Percentiles rank a stretch among this genome's conserved stretches.
phyloP scores from a whole-genome alignment of 2,888 invertebrate genomes.

The Antheraea assamensis region DNA sequence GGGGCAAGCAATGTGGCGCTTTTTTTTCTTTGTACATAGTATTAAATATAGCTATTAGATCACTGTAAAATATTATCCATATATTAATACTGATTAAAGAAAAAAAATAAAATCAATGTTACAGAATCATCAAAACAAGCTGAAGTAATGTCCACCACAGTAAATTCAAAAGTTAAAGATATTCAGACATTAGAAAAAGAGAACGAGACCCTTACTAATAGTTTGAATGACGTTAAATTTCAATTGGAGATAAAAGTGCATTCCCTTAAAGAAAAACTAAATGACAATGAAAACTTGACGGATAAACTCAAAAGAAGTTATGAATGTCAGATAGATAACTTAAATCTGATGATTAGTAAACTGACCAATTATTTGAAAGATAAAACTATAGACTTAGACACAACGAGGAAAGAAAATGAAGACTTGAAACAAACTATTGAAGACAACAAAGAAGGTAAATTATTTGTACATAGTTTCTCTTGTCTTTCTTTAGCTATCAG shows the following conservation, averaged over 20 bases:
- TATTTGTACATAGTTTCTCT: not conserved
- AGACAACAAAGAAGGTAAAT: constrained; percentile 49
- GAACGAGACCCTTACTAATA: constrained; percentile 51
- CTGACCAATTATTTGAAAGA: constrained; percentile 60
- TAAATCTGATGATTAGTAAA: constrained; percentile 61
- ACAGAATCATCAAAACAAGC: constrained; percentile 49
- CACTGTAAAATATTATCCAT: no score
- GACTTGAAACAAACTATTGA: constrained; percentile 42
- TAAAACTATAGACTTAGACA: constrained; percentile 55
- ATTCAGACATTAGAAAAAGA: constrained; percentile 50
- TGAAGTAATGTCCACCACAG: constrained; percentile 37
- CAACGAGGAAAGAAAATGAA: constrained; percentile 52
- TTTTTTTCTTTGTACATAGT: no score
- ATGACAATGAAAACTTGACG: constrained; percentile 58
- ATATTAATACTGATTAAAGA: not conserved
- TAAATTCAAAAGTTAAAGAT: constrained; percentile 47
- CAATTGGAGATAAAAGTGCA: constrained; percentile 62
- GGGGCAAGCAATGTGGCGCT: no score
- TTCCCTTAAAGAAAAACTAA: constrained; percentile 60
- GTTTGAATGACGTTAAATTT: constrained; percentile 55
- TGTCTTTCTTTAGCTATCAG: not conserved
- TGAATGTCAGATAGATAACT: constrained; percentile 61
- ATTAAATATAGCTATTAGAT: no score
- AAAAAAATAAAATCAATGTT: constrained; percentile 32
- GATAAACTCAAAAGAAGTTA: constrained; percentile 61